A percentile compares a stretch with the other conserved stretches of the same genome.
Conservation (phyloP, 2,797 vertebrate genomes). For the Periophthalmus magnuspinnatus region DNA sequence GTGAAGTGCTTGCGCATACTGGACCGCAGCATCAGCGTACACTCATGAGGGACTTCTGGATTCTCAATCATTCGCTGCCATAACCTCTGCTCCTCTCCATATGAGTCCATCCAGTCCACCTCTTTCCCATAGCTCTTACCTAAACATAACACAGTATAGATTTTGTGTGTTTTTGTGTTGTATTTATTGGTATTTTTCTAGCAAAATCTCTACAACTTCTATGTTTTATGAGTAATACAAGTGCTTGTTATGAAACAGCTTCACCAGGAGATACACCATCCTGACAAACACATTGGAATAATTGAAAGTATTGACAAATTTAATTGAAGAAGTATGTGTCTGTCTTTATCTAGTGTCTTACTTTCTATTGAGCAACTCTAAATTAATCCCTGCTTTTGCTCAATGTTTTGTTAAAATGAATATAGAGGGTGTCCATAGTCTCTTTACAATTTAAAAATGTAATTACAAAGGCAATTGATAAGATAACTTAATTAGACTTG, state of each 20-base stretch:
- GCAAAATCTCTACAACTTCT: too few species aligned
- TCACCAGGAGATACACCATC: background rate
- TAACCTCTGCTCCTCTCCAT: slow-evolving; percentile 88
- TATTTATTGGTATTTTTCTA: too few species aligned
- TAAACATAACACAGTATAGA: slow-evolving; percentile 50
- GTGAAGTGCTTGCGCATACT: slow-evolving; percentile 86
- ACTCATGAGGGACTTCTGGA: slow-evolving; percentile 87
- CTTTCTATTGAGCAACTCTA: background rate
- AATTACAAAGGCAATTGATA: too few species aligned
- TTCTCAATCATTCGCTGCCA: slow-evolving; percentile 95
- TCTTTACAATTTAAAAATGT: too few species aligned
- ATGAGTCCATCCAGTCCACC: slow-evolving; percentile 96
- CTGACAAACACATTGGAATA: background rate
- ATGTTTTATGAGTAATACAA: too few species aligned
- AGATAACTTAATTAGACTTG: too few species aligned
- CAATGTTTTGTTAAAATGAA: background rate
- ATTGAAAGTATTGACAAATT: too few species aligned
- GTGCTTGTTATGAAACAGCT: too few species aligned
- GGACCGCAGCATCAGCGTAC: slow-evolving; percentile 90
- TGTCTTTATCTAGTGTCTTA: background rate
- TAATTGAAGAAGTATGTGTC: background rate
- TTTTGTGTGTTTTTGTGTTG: slow-evolving; percentile 9
- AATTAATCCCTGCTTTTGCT: background rate
- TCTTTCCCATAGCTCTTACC: slow-evolving; percentile 89
- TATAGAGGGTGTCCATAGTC: too few species aligned